These are phyloP conservation scores for Syritta pipiens DNA, from an alignment of 2,888 invertebrate species.

Conservation along the genomic window DNA sequence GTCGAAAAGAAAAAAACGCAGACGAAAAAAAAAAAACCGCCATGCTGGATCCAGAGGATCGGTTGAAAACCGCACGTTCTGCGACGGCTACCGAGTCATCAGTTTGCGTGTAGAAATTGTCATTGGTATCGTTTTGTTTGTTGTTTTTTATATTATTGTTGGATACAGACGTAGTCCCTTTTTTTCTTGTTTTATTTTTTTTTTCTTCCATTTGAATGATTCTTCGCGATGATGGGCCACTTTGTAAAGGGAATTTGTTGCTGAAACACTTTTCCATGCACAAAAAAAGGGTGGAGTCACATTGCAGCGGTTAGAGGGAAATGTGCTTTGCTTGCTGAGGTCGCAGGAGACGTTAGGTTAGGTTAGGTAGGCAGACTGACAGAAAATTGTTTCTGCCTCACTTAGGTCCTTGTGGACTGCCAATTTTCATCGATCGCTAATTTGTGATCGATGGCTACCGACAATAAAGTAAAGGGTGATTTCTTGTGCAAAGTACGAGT, in stretches of 20 bases:
- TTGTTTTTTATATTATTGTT: conserved; percentile 5
- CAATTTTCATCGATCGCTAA: too few species aligned
- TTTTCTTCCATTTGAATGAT: too few species aligned
- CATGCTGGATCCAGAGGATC: conserved; percentile 14
- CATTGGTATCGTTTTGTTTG: conserved; percentile 26
- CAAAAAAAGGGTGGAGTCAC: too few species aligned
- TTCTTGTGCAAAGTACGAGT: too few species aligned
- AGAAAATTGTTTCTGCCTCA: too few species aligned
- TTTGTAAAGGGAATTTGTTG: conserved; percentile 7
- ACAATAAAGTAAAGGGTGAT: too few species aligned
- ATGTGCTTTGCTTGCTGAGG: conserved; percentile 1
- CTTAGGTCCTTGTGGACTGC: too few species aligned
- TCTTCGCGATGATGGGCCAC: conserved; percentile 2
- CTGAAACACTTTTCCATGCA: neutral
- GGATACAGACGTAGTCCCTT: neutral
- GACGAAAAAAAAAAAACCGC: neutral
- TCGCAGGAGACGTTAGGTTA: too few species aligned
- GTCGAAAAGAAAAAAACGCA: neutral
- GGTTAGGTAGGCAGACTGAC: too few species aligned
- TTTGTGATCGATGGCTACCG: too few species aligned
- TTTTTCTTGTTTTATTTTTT: neutral
- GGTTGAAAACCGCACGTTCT: conserved; percentile 1
- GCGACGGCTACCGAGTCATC: conserved; percentile 20
- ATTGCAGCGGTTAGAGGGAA: neutral
- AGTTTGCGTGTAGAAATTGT: conserved; percentile 12